phyloP scores from a whole-genome alignment of 2,113 vertebrate species.

The Hiodon tergisus region DNA sequence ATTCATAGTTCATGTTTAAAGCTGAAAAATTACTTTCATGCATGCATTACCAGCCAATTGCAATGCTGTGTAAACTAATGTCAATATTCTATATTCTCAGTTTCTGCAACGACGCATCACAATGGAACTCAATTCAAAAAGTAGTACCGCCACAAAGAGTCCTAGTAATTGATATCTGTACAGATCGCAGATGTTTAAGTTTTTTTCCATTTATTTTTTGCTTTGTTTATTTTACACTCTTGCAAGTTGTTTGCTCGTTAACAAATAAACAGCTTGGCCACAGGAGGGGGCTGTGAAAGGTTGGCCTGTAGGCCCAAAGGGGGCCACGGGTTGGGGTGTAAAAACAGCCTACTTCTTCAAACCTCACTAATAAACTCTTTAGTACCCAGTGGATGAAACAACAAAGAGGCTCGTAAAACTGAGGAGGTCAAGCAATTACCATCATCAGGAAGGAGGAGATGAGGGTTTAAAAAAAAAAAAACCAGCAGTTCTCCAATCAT shows the following conservation, averaged over 20 bases:
- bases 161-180: too few relatives aligned
- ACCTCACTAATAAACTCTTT: constrained; percentile 36
- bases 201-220: background rate
- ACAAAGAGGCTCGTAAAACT: constrained; percentile 35
- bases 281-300: constrained; percentile 1
- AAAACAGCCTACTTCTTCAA: constrained; percentile 31
- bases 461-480: background rate
- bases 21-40: too few relatives aligned
- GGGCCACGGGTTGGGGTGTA: constrained; percentile 22
- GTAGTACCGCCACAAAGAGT: too few relatives aligned
- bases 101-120: too few relatives aligned
- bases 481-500: background rate
- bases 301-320: background rate
- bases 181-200: too few relatives aligned
- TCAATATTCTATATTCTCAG: too few relatives aligned
- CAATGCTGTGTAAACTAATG: too few relatives aligned
- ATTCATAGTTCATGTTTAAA: too few relatives aligned
- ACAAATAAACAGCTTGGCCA: constrained; percentile 23
- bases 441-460: constrained; percentile 12
- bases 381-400: constrained; percentile 32
- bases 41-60: too few relatives aligned
- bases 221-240: constrained; percentile 21
- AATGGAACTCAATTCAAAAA: too few relatives aligned
- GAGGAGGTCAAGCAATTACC: constrained; percentile 33
- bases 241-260: constrained; percentile 15